Evolutionary conservation across 2,888 invertebrate species (phyloP), one percentile per base, ranked within the genome.

Genomic region (Mythimna albipuncta): DNA sequence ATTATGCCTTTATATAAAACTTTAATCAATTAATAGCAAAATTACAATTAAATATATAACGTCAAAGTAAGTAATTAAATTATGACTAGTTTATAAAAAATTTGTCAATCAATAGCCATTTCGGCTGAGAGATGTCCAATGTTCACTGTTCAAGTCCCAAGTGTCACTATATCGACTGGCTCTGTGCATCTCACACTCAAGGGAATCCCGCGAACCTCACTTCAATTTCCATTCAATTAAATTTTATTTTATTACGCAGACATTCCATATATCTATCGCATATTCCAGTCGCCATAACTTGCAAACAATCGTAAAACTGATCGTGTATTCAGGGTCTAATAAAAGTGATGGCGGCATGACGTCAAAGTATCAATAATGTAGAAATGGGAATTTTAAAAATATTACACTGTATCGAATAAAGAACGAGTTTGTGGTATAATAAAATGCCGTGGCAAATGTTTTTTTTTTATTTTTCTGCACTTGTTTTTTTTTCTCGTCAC

Each of bases 321-420:
- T 83, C 67, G 57, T 59, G 47, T 69, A 69, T 80, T 83, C 69
- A 75, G 54, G 58, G 62, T 73, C 64, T 69, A 64, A 83, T 80
- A 80, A 75, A 80, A 69, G 10, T 79, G 68, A 80, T 47, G 66
- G 63, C 63, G 32, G 54, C 5, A 11, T 67, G 75, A 79, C 61
- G 62, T 65, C 21, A 71, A 72, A 65, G 79, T 79, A 83, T 74
- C 83, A 80, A 83, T 74, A 80, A 69, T 74, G 67, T 64, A 54
- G 57, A 64, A 75, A 74, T 69, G 64, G 81, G 69, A 74, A 75
- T 67, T 80, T 79, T 65, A 3, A 67, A 80, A 69, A 80, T 83
- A 80, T 80, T 80, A 75, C 81, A 52, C 61, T 69, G 75, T 66
- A 69, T 52, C 59, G 47, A 66, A 69, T 74, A 68, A 68, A 82